A percentile compares a stretch with the other conserved stretches of the same genome.
These are phyloP conservation scores for Gobius niger DNA, from an alignment of 2,113 vertebrate species.

Conservation along the genomic window DNA sequence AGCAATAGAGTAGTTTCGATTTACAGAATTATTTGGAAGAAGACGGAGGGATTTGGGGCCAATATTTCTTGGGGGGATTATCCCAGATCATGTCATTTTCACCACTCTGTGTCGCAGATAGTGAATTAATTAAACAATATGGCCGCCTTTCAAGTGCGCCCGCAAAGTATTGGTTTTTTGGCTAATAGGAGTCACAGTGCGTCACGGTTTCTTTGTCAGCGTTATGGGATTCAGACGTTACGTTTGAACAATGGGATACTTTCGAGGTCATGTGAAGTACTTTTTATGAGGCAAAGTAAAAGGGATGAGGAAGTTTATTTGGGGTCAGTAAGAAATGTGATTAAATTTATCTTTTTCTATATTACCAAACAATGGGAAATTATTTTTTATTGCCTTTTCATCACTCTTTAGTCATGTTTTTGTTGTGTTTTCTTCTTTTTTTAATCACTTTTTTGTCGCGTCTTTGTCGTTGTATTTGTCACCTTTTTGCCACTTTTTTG, in stretches of 20 bases:
- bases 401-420: too few species aligned
- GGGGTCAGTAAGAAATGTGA: too few species aligned
- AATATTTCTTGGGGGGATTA: conserved; percentile 42
- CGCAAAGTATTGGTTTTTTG: neutral
- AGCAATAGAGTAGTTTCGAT: conserved; percentile 74
- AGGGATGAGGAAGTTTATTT: too few species aligned
- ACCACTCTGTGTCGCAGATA: conserved; percentile 15
- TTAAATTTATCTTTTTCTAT: too few species aligned
- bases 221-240: neutral
- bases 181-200: neutral
- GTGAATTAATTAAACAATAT: conserved; percentile 27
- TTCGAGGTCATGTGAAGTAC: neutral
- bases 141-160: neutral
- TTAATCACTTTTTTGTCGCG: too few species aligned
- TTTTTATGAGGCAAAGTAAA: neutral
- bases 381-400: too few species aligned
- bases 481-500: too few species aligned
- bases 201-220: neutral
- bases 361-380: too few species aligned
- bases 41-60: conserved; percentile 28
- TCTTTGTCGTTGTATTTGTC: too few species aligned
- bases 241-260: neutral
- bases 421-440: too few species aligned
- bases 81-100: conserved; percentile 37
- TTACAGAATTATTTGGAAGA: conserved; percentile 67